phyloP scores from a whole-genome alignment of 2,797 vertebrate genomes.

The Coluber constrictor region DNA sequence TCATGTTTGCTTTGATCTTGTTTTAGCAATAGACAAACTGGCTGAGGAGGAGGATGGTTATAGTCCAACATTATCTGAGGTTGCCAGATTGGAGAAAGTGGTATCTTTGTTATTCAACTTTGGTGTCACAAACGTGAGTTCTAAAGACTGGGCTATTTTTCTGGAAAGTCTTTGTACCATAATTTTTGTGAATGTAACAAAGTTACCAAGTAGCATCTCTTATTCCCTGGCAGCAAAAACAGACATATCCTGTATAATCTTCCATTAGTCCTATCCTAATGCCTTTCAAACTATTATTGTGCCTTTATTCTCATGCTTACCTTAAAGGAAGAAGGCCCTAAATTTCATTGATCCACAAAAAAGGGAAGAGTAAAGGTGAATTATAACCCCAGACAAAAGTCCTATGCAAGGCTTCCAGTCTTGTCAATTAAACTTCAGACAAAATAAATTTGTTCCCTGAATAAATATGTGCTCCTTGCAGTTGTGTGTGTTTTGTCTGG shows the following conservation, averaged over 20 bases:
- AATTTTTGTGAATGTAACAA: neutral
- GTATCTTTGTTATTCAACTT: neutral
- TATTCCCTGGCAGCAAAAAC: neutral
- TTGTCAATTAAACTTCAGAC: neutral
- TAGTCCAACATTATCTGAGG: neutral
- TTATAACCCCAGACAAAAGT: neutral
- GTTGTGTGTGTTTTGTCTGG: neutral
- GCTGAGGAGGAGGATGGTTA: neutral
- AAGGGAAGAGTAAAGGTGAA: neutral
- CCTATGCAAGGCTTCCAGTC: neutral
- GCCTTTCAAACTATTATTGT: neutral
- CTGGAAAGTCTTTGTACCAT: neutral
- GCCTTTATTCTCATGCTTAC: neutral
- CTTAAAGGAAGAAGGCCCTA: neutral
- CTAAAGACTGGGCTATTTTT: neutral
- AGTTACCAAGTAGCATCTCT: neutral
- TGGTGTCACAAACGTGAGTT: neutral
- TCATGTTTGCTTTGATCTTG: neutral
- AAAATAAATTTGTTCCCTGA: neutral
- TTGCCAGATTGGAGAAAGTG: neutral
- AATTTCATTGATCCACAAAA: neutral
- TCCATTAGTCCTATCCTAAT: neutral
- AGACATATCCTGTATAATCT: neutral
- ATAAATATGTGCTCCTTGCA: neutral
- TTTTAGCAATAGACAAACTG: neutral